Conservation (phyloP, 2,888 invertebrate genomes). For the Chrysolina americana region DNA sequence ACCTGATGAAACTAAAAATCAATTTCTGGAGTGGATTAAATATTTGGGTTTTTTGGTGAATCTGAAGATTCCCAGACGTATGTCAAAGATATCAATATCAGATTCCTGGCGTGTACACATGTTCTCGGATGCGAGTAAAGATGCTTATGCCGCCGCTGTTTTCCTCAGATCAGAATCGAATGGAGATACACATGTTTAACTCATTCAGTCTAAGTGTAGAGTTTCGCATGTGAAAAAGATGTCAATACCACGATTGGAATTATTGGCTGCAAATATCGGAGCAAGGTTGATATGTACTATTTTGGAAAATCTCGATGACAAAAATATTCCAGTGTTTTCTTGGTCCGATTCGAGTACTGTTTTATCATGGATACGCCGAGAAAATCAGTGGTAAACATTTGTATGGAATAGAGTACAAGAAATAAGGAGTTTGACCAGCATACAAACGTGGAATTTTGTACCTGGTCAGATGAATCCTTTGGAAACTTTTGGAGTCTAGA, state of each 20-base stretch:
- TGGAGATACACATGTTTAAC: neutral
- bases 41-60: slow-evolving; percentile 22
- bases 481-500: neutral
- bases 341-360: slow-evolving; percentile 56
- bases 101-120: slow-evolving; percentile 29
- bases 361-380: slow-evolving; percentile 54
- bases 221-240: slow-evolving; percentile 21
- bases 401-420: slow-evolving; percentile 57
- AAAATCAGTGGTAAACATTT: slow-evolving; percentile 54
- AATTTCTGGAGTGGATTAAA: slow-evolving; percentile 31
- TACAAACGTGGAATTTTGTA: slow-evolving; percentile 55
- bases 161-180: neutral
- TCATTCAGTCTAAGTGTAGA: slow-evolving; percentile 16
- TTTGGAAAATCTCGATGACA: slow-evolving; percentile 25
- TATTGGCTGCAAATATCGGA: slow-evolving; percentile 33
- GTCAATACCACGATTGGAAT: slow-evolving; percentile 40
- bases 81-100: neutral
- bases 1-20: slow-evolving; percentile 15
- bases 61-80: neutral
- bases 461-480: slow-evolving; percentile 47
- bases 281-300: slow-evolving; percentile 22
- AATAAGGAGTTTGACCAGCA: slow-evolving; percentile 51
- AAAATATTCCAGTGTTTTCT: slow-evolving; percentile 30
- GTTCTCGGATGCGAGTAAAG: neutral
- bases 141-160: neutral